These are phyloP conservation scores for Chanos chanos DNA, from an alignment of 2,797 vertebrate species.

Conservation along the genomic window DNA sequence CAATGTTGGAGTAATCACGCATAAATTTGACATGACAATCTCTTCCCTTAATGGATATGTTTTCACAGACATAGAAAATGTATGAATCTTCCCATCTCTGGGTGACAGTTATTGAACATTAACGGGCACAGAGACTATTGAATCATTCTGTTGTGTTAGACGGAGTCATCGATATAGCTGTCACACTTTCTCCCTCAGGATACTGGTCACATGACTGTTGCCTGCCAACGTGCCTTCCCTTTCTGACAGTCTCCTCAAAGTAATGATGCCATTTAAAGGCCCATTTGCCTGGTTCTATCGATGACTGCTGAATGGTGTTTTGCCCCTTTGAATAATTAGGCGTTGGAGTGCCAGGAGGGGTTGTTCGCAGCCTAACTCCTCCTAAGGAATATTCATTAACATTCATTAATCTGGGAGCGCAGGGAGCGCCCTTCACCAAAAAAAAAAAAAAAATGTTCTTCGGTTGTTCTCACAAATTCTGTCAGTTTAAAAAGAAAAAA, in stretches of 20 bases:
- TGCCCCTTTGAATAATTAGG: slow-evolving; percentile 34
- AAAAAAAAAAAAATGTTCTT: no score
- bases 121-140: slow-evolving; percentile 59
- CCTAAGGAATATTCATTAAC: slow-evolving; percentile 10
- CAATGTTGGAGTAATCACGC: no score
- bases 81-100: slow-evolving; percentile 36
- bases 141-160: slow-evolving; percentile 42
- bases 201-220: slow-evolving; percentile 33
- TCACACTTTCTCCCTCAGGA: slow-evolving; percentile 37
- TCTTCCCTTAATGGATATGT: slow-evolving; percentile 20
- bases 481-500: no score
- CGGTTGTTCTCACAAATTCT: no score
- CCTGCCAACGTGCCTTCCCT: slow-evolving; percentile 11
- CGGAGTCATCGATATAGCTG: slow-evolving; percentile 46
- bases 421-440: slow-evolving; percentile 9
- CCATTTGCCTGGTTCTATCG: slow-evolving; percentile 36
- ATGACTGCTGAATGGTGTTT: slow-evolving; percentile 32
- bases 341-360: neutral
- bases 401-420: slow-evolving; percentile 10
- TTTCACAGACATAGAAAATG: slow-evolving; percentile 4
- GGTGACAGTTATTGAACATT: slow-evolving; percentile 60
- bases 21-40: slow-evolving; percentile 8
- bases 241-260: slow-evolving; percentile 34
- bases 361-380: neutral
- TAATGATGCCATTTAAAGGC: slow-evolving; percentile 45